Evolutionary conservation across 2,888 invertebrate genomes (phyloP), one percentile per base, ranked within the genome.

Genomic region (Eupithecia subfuscata): DNA sequence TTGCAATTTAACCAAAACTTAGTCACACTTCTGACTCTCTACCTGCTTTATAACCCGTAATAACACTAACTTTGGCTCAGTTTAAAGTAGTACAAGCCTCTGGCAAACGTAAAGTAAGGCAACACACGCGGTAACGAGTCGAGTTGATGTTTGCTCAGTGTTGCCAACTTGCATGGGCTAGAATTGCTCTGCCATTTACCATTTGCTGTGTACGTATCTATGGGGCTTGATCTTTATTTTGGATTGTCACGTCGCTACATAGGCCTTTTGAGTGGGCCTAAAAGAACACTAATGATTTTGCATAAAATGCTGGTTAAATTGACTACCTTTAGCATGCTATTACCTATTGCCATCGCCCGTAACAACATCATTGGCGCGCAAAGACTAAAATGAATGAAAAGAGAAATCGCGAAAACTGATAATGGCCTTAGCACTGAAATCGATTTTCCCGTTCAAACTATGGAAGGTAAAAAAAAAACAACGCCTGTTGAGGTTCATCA

Each of bases 91-190:
- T 18, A 16, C 64, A 34, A 34, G 64, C 34, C 30, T 34, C 30
- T 30, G 34, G 64, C 30, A 34, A 67, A 67, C 34, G 18, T 64
- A 64, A 64, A 34, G 64, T 64, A 18, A 3, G 25, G 64, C 45
- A 69, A 43, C 67, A 67, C 22, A 65, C 65, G 60, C 40, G 78
- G 75, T 79, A 84, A 85, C 83, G 83, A 84, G 83, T 77, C 79
- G 84, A 85, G 81, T 87, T 85, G 84, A 70, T 80, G 85, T 84
- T 83, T 81, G 81, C 80, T 86, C 84, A 81, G 82, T 85, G 82
- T 85, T 84, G 76, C 79, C 79, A 86, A 87, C 84, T 88, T 85
- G 74, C 80, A 60, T 81, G 83, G 82, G 82, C 60, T 83, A 84
- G 82, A 83, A 82, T 86, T 85, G 86, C 60, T 25, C 22, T 25